Percentiles rank a stretch among this genome's conserved stretches.
Evolutionary conservation across 2,113 vertebrate species (phyloP).

Genomic region (Halcyon senegalensis): DNA sequence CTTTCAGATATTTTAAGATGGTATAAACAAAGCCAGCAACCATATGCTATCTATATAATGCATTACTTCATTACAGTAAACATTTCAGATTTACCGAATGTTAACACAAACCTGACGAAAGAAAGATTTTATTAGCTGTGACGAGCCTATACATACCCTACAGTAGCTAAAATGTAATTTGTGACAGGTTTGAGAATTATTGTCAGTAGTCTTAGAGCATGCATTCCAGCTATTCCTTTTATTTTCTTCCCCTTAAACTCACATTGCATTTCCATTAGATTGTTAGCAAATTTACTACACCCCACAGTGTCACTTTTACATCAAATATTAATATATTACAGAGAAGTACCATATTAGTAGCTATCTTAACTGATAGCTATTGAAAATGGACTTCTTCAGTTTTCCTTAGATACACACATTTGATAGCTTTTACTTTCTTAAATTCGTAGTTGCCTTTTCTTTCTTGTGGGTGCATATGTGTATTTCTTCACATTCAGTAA

Average conservation of each 20-base stretch:
- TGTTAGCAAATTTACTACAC: constrained; percentile 53
- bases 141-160: constrained; percentile 81
- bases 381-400: constrained; percentile 35
- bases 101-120: constrained; percentile 84
- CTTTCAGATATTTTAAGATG: constrained; percentile 80
- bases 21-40: constrained; percentile 88
- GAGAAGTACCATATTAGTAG: neutral
- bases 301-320: constrained; percentile 35
- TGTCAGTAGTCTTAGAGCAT: constrained; percentile 62
- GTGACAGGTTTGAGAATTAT: constrained; percentile 80
- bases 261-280: constrained; percentile 21
- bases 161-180: constrained; percentile 87
- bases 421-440: neutral
- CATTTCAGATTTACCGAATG: constrained; percentile 87
- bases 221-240: constrained; percentile 56
- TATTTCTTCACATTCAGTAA: neutral
- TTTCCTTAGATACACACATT: neutral
- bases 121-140: constrained; percentile 89
- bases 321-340: constrained; percentile 61
- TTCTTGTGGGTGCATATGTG: neutral
- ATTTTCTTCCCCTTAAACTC: constrained; percentile 63
- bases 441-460: neutral
- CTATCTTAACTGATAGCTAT: neutral
- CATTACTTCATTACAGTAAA: constrained; percentile 85
- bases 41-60: constrained; percentile 83